A percentile compares a stretch with the other conserved stretches of the same genome.
Evolutionary conservation across 2,797 vertebrate genomes (phyloP).

Genomic region (Sebastiscus tertius): DNA sequence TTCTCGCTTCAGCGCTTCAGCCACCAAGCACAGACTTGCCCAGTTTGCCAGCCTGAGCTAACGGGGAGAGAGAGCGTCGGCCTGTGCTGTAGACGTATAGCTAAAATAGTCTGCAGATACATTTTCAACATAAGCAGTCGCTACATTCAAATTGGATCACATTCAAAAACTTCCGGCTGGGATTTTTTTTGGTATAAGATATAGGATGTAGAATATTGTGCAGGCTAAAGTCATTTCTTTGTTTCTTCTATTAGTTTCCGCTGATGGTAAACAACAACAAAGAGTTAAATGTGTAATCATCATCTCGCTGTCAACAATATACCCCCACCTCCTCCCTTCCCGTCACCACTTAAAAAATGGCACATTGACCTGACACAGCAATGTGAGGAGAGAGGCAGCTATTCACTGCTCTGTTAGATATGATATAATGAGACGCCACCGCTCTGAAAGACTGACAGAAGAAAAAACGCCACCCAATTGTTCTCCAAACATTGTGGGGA

Average conservation of each 20-base stretch:
- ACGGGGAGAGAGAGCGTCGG: conserved; percentile 35
- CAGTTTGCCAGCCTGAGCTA: conserved; percentile 66
- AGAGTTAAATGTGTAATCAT: conserved; percentile 75
- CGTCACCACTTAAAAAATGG: conserved; percentile 80
- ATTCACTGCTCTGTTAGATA: conserved; percentile 82
- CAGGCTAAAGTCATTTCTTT: conserved; percentile 39
- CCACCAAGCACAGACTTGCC: conserved; percentile 64
- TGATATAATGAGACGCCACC: conserved; percentile 83
- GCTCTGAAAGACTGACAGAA: conserved; percentile 80
- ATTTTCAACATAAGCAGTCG: neutral
- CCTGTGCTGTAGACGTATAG: neutral
- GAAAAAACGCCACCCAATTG: conserved; percentile 81
- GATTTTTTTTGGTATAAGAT: neutral
- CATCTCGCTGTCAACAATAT: conserved; percentile 67
- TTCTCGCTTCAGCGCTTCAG: conserved; percentile 73
- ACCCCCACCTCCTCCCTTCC: conserved; percentile 50
- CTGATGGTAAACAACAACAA: conserved; percentile 71
- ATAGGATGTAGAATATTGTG: conserved; percentile 16
- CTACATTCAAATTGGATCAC: neutral
- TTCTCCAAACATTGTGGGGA: conserved; percentile 80
- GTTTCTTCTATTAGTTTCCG: conserved; percentile 49
- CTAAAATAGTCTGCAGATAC: neutral
- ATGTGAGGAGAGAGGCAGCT: conserved; percentile 75
- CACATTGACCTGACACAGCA: conserved; percentile 83
- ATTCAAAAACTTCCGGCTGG: neutral